A percentile compares a stretch with the other conserved stretches of the same genome.
phyloP scores from a whole-genome alignment of 2,113 vertebrate genomes.

The Ceyx cyanopectus region DNA sequence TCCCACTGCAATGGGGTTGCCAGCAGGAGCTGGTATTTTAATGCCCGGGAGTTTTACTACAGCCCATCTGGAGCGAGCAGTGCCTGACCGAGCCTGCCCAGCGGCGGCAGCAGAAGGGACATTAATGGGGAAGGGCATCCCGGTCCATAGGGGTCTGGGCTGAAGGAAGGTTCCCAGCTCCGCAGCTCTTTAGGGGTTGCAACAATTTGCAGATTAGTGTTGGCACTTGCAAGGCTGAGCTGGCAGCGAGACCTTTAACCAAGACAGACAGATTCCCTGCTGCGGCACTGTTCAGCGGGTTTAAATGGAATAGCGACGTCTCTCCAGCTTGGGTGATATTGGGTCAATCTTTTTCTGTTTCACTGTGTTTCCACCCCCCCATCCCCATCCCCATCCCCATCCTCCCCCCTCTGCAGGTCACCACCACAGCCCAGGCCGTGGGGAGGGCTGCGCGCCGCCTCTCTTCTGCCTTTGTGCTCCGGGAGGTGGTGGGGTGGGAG shows the following conservation, averaged over 20 bases:
- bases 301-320: slow-evolving; percentile 64
- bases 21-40: background rate
- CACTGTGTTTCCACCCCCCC: slow-evolving; percentile 11
- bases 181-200: slow-evolving; percentile 39
- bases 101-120: background rate
- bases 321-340: slow-evolving; percentile 64
- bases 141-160: slow-evolving; percentile 61
- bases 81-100: slow-evolving; percentile 7
- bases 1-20: background rate
- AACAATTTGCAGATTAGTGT: slow-evolving; percentile 65
- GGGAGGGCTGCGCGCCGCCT: background rate
- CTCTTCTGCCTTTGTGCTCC: background rate
- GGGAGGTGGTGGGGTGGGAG: background rate
- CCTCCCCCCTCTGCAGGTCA: background rate
- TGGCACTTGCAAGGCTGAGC: slow-evolving; percentile 68
- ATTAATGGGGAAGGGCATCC: slow-evolving; percentile 59
- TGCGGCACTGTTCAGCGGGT: slow-evolving; percentile 60
- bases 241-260: slow-evolving; percentile 71
- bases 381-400: background rate
- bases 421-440: background rate
- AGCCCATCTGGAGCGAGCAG: background rate
- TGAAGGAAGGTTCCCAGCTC: slow-evolving; percentile 63
- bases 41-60: background rate
- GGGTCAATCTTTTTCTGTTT: slow-evolving; percentile 64
- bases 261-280: slow-evolving; percentile 74